Percentiles rank a stretch among this genome's conserved stretches.
phyloP scores from a whole-genome alignment of 2,797 vertebrate genomes.

The Rhinoraja longicauda region DNA sequence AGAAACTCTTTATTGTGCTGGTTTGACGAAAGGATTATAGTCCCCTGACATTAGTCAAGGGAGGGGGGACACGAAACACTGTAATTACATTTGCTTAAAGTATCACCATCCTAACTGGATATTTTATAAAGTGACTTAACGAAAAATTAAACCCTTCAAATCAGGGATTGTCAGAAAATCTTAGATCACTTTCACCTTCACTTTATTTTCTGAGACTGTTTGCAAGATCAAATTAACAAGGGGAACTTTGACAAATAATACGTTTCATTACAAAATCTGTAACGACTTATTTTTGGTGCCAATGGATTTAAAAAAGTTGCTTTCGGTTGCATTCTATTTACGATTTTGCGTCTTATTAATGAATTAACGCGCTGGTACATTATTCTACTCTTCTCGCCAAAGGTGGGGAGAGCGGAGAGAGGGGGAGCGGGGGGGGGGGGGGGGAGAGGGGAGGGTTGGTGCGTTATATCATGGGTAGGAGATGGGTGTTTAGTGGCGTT shows the following conservation, averaged over 20 bases:
- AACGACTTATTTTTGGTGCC: slow-evolving; percentile 16
- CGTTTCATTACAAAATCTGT: neutral
- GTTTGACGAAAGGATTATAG: slow-evolving; percentile 32
- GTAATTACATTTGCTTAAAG: slow-evolving; percentile 31
- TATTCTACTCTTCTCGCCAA: neutral
- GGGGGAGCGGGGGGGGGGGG: no score
- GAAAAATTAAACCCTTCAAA: slow-evolving; percentile 32
- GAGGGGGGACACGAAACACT: slow-evolving; percentile 35
- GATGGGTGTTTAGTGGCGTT: neutral
- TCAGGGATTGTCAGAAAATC: slow-evolving; percentile 12
- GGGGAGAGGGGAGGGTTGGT: no score
- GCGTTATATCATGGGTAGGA: neutral
- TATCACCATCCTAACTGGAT: slow-evolving; percentile 33
- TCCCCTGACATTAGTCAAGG: slow-evolving; percentile 15
- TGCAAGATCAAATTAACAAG: neutral
- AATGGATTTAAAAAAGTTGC: slow-evolving; percentile 19
- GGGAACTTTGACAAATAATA: slow-evolving; percentile 12
- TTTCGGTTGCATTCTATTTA: slow-evolving; percentile 16
- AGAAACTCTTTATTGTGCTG: slow-evolving; percentile 32
- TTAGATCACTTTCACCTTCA: neutral
- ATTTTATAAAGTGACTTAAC: slow-evolving; percentile 30
- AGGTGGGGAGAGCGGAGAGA: neutral
- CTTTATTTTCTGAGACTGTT: neutral
- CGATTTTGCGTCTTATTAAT: neutral
- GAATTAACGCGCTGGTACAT: neutral